These are phyloP conservation scores for Hypsopygia costalis DNA, from an alignment of 2,888 invertebrate genomes.

Conservation along the genomic window DNA sequence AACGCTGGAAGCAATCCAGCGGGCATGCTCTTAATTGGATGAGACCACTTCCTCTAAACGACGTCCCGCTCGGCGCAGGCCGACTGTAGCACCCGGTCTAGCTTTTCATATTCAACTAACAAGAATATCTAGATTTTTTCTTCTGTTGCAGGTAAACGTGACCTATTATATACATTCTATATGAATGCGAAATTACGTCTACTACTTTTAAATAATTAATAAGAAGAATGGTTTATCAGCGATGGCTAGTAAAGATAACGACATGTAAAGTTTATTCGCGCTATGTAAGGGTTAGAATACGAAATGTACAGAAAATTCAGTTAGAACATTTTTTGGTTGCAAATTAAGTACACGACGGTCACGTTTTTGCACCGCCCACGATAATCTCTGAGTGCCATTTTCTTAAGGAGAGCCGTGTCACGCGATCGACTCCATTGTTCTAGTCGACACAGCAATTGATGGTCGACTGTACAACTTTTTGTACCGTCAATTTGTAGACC, in stretches of 20 bases:
- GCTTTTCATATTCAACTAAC: constrained; percentile 43
- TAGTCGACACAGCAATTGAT: constrained; percentile 36
- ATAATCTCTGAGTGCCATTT: constrained; percentile 38
- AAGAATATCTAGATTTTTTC: constrained; percentile 23
- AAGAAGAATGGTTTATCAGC: constrained; percentile 2
- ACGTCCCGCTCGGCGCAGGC: constrained; percentile 30
- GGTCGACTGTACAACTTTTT: constrained; percentile 5
- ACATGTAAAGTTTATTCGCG: constrained; percentile 14
- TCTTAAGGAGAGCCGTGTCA: constrained; percentile 46
- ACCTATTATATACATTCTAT: not conserved
- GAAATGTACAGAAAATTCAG: constrained; percentile 11
- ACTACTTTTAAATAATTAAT: too few relatives aligned
- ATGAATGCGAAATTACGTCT: too few relatives aligned
- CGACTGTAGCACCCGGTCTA: constrained; percentile 17
- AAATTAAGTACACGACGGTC: constrained; percentile 20
- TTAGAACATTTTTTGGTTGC: constrained; percentile 10
- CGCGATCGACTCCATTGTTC: constrained; percentile 53
- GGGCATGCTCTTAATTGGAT: constrained; percentile 75
- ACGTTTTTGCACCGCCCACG: constrained; percentile 39
- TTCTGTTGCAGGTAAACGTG: constrained; percentile 8
- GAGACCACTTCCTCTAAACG: constrained; percentile 74
- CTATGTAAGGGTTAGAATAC: constrained; percentile 15
- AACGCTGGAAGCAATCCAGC: constrained; percentile 71
- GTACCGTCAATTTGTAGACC: constrained; percentile 8
- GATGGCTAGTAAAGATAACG: constrained; percentile 6